Evolutionary conservation across 2,113 vertebrate genomes (phyloP).

Genomic region (Sardina pilchardus): DNA sequence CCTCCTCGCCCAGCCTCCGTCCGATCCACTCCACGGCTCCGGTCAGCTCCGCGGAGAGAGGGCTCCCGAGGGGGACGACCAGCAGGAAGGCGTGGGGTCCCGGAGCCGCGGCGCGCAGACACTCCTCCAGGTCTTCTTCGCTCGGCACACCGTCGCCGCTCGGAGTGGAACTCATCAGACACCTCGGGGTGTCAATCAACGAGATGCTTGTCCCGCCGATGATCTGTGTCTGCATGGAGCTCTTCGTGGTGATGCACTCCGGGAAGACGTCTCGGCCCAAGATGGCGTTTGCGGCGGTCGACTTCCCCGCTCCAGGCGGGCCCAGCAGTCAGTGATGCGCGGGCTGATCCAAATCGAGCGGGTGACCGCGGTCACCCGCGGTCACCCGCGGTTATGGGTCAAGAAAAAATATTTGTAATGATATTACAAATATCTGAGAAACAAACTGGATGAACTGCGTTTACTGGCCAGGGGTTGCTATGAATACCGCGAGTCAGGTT

Average conservation of each 20-base stretch:
- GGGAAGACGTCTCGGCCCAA: constrained; percentile 5
- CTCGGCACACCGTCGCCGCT: neutral
- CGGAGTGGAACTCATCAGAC: constrained; percentile 23
- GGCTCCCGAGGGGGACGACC: constrained; percentile 8
- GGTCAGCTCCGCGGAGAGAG: neutral
- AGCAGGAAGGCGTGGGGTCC: constrained; percentile 49
- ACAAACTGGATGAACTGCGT: too few relatives aligned
- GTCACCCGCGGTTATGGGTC: too few relatives aligned
- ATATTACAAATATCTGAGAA: too few relatives aligned
- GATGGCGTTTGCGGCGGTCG: constrained; percentile 1
- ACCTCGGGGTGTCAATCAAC: constrained; percentile 54
- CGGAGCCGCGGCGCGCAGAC: constrained; percentile 15
- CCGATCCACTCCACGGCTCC: neutral
- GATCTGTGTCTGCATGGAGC: neutral
- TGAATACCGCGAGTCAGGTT: too few relatives aligned
- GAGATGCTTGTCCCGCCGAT: neutral
- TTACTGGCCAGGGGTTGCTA: too few relatives aligned
- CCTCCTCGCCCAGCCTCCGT: constrained; percentile 30
- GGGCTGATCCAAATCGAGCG: too few relatives aligned
- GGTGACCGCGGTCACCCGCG: too few relatives aligned
- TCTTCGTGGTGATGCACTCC: neutral
- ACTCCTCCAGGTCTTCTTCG: neutral
- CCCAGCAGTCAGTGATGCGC: too few relatives aligned
- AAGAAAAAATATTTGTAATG: too few relatives aligned
- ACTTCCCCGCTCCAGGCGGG: constrained; percentile 11